phyloP scores from a whole-genome alignment of 2,797 vertebrate species.

The Acrossocheilus wenchowensis region DNA sequence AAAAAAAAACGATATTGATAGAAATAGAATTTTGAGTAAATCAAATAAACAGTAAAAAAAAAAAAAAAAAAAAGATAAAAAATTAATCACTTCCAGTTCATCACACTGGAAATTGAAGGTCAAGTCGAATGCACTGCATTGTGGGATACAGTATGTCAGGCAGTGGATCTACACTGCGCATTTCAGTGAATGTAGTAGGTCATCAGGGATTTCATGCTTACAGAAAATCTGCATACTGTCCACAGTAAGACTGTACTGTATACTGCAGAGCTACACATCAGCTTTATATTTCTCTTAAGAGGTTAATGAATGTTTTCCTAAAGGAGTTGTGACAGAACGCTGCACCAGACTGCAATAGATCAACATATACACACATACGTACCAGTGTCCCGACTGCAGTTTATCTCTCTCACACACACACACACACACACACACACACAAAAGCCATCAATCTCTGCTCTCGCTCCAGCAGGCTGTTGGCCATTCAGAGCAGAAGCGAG shows the following conservation, averaged over 20 bases:
- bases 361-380: neutral
- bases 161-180: neutral
- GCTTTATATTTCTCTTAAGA: neutral
- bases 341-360: constrained; percentile 22
- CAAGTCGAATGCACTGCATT: neutral
- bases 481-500: constrained; percentile 31
- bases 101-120: neutral
- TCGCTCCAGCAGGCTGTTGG: constrained; percentile 8
- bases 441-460: constrained; percentile 50
- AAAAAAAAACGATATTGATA: too few species aligned
- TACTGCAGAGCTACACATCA: neutral
- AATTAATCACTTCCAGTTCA: neutral
- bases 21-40: too few species aligned
- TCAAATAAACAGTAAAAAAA: neutral
- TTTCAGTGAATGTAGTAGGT: neutral
- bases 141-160: constrained; percentile 1
- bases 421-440: constrained; percentile 13
- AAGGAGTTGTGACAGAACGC: neutral
- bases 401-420: neutral
- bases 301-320: constrained; percentile 5
- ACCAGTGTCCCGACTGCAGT: constrained; percentile 7
- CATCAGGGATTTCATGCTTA: neutral
- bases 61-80: neutral
- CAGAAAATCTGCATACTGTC: neutral
- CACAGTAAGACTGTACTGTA: neutral